These are phyloP conservation scores for Mustela lutreola DNA, from an alignment of 2,113 vertebrate genomes.

Conservation along the genomic window DNA sequence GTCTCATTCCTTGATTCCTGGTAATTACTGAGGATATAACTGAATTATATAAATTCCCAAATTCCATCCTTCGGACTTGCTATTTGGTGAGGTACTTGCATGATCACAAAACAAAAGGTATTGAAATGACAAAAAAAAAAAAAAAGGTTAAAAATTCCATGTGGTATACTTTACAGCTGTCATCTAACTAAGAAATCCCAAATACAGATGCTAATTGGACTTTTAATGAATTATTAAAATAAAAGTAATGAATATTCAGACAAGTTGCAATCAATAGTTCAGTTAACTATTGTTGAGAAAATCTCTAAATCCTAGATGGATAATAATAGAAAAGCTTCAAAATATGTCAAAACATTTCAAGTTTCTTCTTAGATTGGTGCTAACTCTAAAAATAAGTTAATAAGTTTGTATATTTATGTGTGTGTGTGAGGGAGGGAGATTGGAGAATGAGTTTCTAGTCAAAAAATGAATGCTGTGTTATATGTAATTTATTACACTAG, in stretches of 20 bases:
- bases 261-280: slow-evolving; percentile 58
- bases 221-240: slow-evolving; percentile 81
- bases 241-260: slow-evolving; percentile 81
- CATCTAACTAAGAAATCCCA: slow-evolving; percentile 63
- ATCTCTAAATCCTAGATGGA: slow-evolving; percentile 55
- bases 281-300: slow-evolving; percentile 73
- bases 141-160: slow-evolving; percentile 67
- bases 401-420: background rate
- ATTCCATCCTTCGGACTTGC: background rate
- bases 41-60: slow-evolving; percentile 2
- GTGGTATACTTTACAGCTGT: slow-evolving; percentile 70
- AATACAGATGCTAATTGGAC: slow-evolving; percentile 78
- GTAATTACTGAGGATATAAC: background rate
- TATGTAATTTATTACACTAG: background rate
- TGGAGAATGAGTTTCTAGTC: background rate
- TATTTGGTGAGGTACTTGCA: slow-evolving; percentile 55
- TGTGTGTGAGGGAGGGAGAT: background rate
- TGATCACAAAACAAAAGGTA: slow-evolving; percentile 61
- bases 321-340: slow-evolving; percentile 61
- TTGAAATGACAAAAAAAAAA: slow-evolving; percentile 63
- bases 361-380: background rate
- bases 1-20: slow-evolving; percentile 10
- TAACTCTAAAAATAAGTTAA: slow-evolving; percentile 44
- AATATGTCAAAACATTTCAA: slow-evolving; percentile 63
- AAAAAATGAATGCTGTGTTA: background rate